A percentile compares a stretch with the other conserved stretches of the same genome.
phyloP scores from a whole-genome alignment of 2,113 vertebrate species.

The Puntigrus tetrazona region DNA sequence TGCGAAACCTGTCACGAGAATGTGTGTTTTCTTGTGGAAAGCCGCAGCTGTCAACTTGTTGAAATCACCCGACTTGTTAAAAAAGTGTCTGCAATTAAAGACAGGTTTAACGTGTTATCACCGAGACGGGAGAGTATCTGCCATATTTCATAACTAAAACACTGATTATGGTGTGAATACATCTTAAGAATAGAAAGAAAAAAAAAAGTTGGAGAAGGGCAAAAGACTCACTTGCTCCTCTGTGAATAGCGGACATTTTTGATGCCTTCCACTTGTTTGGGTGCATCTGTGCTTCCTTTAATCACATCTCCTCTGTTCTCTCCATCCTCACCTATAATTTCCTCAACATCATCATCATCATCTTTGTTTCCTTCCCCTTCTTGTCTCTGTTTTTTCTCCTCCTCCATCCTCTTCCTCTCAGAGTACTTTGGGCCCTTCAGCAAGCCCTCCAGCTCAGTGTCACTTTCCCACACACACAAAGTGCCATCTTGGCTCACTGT shows the following conservation, averaged over 20 bases:
- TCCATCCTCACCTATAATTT: slow-evolving; percentile 58
- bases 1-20: slow-evolving; percentile 91
- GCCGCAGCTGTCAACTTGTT: slow-evolving; percentile 85
- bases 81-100: slow-evolving; percentile 81
- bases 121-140: neutral
- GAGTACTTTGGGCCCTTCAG: slow-evolving; percentile 50
- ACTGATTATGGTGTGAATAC: neutral
- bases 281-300: slow-evolving; percentile 73
- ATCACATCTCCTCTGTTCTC: slow-evolving; percentile 74
- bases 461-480: slow-evolving; percentile 92
- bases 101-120: neutral
- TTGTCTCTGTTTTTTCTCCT: slow-evolving; percentile 57
- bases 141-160: neutral
- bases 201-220: neutral
- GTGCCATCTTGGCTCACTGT: slow-evolving; percentile 91
- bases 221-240: slow-evolving; percentile 84
- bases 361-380: slow-evolving; percentile 36
- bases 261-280: slow-evolving; percentile 66
- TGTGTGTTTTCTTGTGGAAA: slow-evolving; percentile 85
- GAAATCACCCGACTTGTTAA: slow-evolving; percentile 94
- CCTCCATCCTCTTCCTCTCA: slow-evolving; percentile 68
- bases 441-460: slow-evolving; percentile 83
- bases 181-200: neutral
- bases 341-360: slow-evolving; percentile 64
- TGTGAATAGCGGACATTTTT: slow-evolving; percentile 84